Percentiles rank a stretch among this genome's conserved stretches.
phyloP scores from a whole-genome alignment of 2,113 vertebrate genomes.

The Tetraodon nigroviridis region DNA sequence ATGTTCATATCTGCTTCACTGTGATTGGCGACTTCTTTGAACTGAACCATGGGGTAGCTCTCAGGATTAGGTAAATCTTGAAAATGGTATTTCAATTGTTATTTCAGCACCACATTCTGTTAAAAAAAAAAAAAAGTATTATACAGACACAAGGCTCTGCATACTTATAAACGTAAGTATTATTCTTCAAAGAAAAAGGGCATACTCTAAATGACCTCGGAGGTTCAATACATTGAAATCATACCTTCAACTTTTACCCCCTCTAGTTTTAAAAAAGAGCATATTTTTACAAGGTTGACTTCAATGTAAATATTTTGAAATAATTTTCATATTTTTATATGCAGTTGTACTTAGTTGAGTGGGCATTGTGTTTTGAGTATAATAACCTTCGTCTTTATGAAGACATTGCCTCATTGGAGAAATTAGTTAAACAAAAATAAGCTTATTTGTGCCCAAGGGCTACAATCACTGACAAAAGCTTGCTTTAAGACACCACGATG shows the following conservation, averaged over 20 bases:
- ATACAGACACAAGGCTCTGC: neutral
- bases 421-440: too few species aligned
- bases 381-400: too few species aligned
- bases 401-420: too few species aligned
- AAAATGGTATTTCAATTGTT: constrained; percentile 12
- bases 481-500: too few species aligned
- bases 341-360: neutral
- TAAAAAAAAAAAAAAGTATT: too few species aligned
- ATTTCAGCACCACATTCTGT: constrained; percentile 8
- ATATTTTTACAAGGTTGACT: too few species aligned
- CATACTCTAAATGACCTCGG: neutral
- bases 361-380: constrained; percentile 3
- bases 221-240: constrained; percentile 13
- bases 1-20: constrained; percentile 38
- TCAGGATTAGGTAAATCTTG: constrained; percentile 23
- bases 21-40: constrained; percentile 31
- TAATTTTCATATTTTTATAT: neutral
- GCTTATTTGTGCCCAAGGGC: too few species aligned
- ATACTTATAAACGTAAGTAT: neutral
- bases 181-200: constrained; percentile 2
- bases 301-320: too few species aligned
- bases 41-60: constrained; percentile 9
- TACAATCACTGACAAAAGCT: too few species aligned
- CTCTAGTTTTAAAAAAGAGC: neutral
- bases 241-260: constrained; percentile 1